Conservation (phyloP, 2,797 vertebrate species). For the Anguilla obscura region DNA sequence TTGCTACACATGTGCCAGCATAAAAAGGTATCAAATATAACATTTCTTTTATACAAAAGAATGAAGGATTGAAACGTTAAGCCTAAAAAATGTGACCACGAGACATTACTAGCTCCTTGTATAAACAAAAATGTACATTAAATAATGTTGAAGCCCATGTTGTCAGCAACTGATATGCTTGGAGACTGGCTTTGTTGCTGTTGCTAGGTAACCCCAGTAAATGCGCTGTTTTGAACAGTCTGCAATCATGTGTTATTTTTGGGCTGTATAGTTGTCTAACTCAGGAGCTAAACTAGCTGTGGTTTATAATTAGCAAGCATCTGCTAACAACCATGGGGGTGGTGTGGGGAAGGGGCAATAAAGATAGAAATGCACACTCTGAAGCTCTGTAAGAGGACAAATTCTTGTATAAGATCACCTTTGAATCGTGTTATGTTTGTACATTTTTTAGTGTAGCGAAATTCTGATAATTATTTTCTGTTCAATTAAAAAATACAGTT, state of each 20-base stretch:
- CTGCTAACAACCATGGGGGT: background rate
- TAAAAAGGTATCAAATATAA: too few species aligned
- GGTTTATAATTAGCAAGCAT: slow-evolving; percentile 15
- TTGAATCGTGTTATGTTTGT: too few species aligned
- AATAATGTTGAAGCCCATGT: background rate
- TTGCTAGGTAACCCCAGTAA: slow-evolving; percentile 49
- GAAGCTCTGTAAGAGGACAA: background rate
- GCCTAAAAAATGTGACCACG: too few species aligned
- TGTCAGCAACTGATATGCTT: slow-evolving; percentile 4
- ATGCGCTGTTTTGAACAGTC: slow-evolving; percentile 40
- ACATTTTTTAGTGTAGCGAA: too few species aligned
- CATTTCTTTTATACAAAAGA: too few species aligned
- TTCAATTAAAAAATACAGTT: background rate
- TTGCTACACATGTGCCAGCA: too few species aligned
- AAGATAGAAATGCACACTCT: background rate
- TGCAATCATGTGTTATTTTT: slow-evolving; percentile 40
- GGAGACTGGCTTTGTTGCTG: slow-evolving; percentile 33
- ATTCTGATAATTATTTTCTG: background rate
- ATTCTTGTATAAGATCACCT: background rate
- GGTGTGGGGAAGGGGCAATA: background rate
- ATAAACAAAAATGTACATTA: too few species aligned
- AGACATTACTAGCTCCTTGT: too few species aligned
- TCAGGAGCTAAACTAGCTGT: slow-evolving; percentile 17
- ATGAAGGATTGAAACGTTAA: too few species aligned
- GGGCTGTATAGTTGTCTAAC: slow-evolving; percentile 31